Evolutionary conservation across 2,113 vertebrate species (phyloP).

Genomic region (Entosphenus tridentatus): DNA sequence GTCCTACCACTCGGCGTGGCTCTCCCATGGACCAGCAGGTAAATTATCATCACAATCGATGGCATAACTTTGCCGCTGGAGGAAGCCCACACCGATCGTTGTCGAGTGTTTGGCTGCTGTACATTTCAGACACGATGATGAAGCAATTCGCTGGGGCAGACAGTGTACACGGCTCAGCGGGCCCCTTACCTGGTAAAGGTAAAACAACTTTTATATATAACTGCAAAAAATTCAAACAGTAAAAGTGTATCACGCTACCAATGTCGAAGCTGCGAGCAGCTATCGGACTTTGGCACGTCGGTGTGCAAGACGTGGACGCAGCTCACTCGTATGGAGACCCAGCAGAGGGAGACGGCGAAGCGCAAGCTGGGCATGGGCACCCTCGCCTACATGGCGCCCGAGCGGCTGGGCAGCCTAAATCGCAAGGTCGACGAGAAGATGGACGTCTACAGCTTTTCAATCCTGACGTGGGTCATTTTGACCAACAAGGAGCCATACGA

Average conservation of each 20-base stretch:
- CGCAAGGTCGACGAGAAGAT: conserved; percentile 48
- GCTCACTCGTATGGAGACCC: conserved; percentile 47
- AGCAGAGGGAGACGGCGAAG: conserved; percentile 20
- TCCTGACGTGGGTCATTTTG: conserved; percentile 74
- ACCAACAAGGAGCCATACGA: conserved; percentile 55
- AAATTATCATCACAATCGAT: too few relatives aligned
- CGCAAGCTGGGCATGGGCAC: conserved; percentile 30
- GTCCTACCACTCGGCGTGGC: too few relatives aligned
- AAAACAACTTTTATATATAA: background rate
- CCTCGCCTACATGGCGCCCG: conserved; percentile 78
- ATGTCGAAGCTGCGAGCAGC: conserved; percentile 22
- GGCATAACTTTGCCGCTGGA: too few relatives aligned
- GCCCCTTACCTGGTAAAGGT: background rate
- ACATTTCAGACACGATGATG: too few relatives aligned
- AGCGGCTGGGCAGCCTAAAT: conserved; percentile 46
- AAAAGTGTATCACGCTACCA: background rate
- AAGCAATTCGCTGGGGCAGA: too few relatives aligned
- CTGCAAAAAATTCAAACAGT: background rate
- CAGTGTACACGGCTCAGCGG: too few relatives aligned
- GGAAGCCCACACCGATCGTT: too few relatives aligned
- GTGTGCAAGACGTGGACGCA: conserved; percentile 61
- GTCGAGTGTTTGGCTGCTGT: too few relatives aligned
- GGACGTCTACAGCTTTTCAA: conserved; percentile 75
- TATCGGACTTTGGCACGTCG: conserved; percentile 69
- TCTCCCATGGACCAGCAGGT: too few relatives aligned